These are phyloP conservation scores for Tupaia chinensis DNA, from an alignment of 2,113 vertebrate genomes.

Conservation along the genomic window DNA sequence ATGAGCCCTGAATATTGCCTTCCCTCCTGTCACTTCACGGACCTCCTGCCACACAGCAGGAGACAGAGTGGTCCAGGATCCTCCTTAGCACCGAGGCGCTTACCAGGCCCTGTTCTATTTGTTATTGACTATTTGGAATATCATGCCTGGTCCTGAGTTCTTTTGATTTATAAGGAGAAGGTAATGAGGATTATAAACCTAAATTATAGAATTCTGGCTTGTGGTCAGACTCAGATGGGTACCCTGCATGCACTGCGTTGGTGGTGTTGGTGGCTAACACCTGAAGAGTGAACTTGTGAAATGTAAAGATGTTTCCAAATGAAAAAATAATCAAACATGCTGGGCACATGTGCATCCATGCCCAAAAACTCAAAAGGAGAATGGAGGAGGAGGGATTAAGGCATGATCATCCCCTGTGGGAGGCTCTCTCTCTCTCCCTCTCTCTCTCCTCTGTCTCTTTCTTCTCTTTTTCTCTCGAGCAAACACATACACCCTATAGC, in stretches of 20 bases:
- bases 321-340: not conserved
- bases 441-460: too few relatives aligned
- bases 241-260: fast-evolving
- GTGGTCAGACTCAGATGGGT: not conserved
- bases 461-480: too few relatives aligned
- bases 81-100: not conserved
- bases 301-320: not conserved
- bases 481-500: too few relatives aligned
- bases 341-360: too few relatives aligned
- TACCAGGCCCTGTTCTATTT: not conserved
- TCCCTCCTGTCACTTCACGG: not conserved
- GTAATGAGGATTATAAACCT: not conserved
- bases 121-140: not conserved
- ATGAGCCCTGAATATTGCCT: not conserved
- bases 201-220: too few relatives aligned
- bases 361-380: too few relatives aligned
- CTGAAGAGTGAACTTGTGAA: not conserved
- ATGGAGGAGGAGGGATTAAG: too few relatives aligned
- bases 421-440: too few relatives aligned
- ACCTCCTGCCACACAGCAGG: not conserved
- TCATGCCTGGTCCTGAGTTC: not conserved
- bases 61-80: not conserved
- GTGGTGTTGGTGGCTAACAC: too few relatives aligned
- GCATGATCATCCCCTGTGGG: too few relatives aligned
- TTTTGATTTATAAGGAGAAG: not conserved